These are phyloP conservation scores for Diabrotica undecimpunctata DNA, from an alignment of 1,140 invertebrate species.

Conservation along the genomic window DNA sequence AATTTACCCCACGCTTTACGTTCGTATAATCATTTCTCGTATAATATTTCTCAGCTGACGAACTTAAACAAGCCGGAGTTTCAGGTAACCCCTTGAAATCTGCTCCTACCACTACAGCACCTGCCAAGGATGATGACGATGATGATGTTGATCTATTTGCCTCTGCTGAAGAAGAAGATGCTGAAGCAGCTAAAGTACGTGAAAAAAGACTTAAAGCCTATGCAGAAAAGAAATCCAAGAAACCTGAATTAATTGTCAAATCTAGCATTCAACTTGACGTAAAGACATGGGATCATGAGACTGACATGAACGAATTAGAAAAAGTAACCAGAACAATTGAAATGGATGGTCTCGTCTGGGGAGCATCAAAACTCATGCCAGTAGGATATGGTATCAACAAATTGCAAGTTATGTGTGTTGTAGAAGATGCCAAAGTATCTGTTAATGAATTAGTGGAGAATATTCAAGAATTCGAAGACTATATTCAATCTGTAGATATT, in stretches of 20 bases:
- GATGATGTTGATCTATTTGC: constrained; percentile 88
- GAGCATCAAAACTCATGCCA: constrained; percentile 89
- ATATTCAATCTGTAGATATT: constrained; percentile 92
- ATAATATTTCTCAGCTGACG: constrained; percentile 66
- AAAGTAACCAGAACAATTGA: constrained; percentile 71
- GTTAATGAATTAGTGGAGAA: constrained; percentile 86
- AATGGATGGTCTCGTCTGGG: constrained; percentile 92
- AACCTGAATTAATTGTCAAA: constrained; percentile 88
- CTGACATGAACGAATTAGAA: constrained; percentile 90
- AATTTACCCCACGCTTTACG: constrained; percentile 74
- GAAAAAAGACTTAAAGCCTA: constrained; percentile 89
- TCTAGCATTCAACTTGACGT: constrained; percentile 92
- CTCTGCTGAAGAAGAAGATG: constrained; percentile 79
- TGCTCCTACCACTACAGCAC: constrained; percentile 51
- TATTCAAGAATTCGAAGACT: constrained; percentile 86
- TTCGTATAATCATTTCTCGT: constrained; percentile 98
- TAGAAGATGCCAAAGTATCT: constrained; percentile 93
- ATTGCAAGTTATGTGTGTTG: constrained; percentile 89
- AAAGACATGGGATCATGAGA: constrained; percentile 97
- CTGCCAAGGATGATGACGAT: constrained; percentile 57
- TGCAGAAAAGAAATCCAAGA: constrained; percentile 89
- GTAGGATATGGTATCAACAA: constrained; percentile 96
- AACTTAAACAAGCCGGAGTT: constrained; percentile 54
- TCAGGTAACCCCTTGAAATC: constrained; percentile 54
- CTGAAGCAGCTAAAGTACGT: constrained; percentile 74